Evolutionary conservation across 2,797 vertebrate genomes (phyloP).

Genomic region (Sebastes trivittatus): DNA sequence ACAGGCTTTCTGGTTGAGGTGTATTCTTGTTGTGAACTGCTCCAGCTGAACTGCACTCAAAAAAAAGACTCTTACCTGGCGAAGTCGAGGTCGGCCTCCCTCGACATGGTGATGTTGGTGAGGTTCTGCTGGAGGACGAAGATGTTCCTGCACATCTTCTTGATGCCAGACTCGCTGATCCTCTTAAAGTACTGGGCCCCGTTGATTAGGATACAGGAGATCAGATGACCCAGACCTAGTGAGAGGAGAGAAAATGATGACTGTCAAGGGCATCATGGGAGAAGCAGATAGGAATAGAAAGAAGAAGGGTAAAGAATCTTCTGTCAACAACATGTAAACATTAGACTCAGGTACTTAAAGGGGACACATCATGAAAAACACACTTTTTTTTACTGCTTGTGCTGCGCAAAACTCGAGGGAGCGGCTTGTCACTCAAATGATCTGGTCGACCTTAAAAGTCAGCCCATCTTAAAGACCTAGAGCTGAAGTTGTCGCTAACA

Average conservation of each 20-base stretch:
- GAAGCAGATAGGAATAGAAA: neutral
- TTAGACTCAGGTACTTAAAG: neutral
- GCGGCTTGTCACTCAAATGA: too few relatives aligned
- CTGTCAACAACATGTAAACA: neutral
- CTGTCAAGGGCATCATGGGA: too few relatives aligned
- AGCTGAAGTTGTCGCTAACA: too few relatives aligned
- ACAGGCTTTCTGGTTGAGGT: neutral
- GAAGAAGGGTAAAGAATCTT: neutral
- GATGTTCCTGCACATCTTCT: constrained; percentile 99
- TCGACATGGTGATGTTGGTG: constrained; percentile 99
- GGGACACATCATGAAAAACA: too few relatives aligned
- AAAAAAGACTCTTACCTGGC: constrained; percentile 85
- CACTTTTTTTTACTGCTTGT: too few relatives aligned
- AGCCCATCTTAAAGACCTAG: too few relatives aligned
- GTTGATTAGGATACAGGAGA: constrained; percentile 98
- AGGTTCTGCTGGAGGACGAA: constrained; percentile 99
- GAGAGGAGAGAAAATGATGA: neutral
- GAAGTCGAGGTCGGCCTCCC: constrained; percentile 96
- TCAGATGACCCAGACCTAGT: constrained; percentile 93
- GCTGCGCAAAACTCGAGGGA: too few relatives aligned
- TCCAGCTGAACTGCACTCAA: neutral
- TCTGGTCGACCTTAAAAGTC: too few relatives aligned
- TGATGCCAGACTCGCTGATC: constrained; percentile 98
- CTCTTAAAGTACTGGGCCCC: constrained; percentile 97
- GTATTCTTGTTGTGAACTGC: neutral